phyloP scores from a whole-genome alignment of 2,888 invertebrate species.

The Agrotis clavis region DNA sequence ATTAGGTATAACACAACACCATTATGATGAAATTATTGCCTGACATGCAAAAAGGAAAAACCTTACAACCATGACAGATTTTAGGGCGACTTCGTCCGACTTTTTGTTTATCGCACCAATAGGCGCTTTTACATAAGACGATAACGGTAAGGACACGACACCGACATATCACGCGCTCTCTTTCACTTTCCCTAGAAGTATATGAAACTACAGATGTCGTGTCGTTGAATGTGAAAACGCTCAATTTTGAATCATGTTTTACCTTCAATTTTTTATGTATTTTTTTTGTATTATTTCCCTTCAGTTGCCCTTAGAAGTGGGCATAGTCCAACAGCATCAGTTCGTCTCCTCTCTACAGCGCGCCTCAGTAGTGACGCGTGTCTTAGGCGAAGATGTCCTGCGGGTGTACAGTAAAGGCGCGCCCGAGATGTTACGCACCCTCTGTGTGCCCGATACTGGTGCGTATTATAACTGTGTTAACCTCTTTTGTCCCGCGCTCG shows the following conservation, averaged over 20 bases:
- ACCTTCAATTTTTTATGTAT: background rate
- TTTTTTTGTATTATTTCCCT: background rate
- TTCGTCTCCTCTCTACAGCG: constrained; percentile 97
- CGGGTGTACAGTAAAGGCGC: constrained; percentile 97
- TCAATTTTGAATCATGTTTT: background rate
- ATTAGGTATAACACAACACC: no score
- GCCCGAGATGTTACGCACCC: constrained; percentile 96
- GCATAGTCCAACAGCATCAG: constrained; percentile 96
- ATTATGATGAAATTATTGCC: no score
- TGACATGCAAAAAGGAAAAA: no score
- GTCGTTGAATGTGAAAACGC: no score
- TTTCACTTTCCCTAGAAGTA: no score
- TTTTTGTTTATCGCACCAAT: background rate
- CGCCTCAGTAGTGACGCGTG: constrained; percentile 96
- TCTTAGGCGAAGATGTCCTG: constrained; percentile 93
- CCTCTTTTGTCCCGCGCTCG: background rate
- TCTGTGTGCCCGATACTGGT: constrained; percentile 94
- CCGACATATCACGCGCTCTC: no score
- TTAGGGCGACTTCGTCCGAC: background rate
- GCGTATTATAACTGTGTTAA: background rate
- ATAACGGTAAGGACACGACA: no score
- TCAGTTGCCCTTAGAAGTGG: constrained; percentile 93
- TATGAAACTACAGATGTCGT: no score
- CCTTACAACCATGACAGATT: background rate
- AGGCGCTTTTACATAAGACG: no score